Conservation (phyloP, 1,140 invertebrate species). For the Conus betulinus region DNA sequence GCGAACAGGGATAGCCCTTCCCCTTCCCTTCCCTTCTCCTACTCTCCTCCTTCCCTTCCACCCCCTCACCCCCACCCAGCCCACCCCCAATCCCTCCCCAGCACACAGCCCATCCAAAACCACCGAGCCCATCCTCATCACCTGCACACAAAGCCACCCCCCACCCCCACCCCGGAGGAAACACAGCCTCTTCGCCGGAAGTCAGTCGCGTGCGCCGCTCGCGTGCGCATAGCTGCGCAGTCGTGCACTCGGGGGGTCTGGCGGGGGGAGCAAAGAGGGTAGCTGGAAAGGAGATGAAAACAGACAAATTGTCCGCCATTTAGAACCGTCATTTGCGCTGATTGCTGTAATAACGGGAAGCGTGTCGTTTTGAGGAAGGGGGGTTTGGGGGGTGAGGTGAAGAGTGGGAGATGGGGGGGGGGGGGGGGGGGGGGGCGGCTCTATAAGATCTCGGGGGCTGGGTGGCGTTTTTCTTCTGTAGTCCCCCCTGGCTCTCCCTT, state of each 20-base stretch:
- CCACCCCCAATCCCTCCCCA: neutral
- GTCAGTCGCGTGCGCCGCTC: constrained; percentile 23
- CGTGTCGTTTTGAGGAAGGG: neutral
- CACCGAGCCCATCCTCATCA: neutral
- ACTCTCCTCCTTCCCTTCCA: neutral
- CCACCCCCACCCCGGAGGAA: neutral
- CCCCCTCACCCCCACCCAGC: neutral
- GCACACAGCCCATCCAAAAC: too few relatives aligned
- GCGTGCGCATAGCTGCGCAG: constrained; percentile 26
- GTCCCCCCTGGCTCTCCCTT: neutral
- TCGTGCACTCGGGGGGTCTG: neutral
- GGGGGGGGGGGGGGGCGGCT: neutral
- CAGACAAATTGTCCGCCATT: constrained; percentile 31
- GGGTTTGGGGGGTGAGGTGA: neutral
- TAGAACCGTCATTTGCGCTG: constrained; percentile 25
- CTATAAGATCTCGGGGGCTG: neutral
- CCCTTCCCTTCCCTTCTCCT: too few relatives aligned
- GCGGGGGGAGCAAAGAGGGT: neutral
- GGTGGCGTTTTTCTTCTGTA: neutral
- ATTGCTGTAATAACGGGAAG: constrained; percentile 33
- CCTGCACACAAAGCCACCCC: neutral
- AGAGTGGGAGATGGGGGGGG: neutral
- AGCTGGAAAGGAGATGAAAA: constrained; percentile 28
- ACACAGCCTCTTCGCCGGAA: constrained; percentile 3
- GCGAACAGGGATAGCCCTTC: too few relatives aligned